phyloP scores from a whole-genome alignment of 2,113 vertebrate genomes.

The Carassius gibelio region DNA sequence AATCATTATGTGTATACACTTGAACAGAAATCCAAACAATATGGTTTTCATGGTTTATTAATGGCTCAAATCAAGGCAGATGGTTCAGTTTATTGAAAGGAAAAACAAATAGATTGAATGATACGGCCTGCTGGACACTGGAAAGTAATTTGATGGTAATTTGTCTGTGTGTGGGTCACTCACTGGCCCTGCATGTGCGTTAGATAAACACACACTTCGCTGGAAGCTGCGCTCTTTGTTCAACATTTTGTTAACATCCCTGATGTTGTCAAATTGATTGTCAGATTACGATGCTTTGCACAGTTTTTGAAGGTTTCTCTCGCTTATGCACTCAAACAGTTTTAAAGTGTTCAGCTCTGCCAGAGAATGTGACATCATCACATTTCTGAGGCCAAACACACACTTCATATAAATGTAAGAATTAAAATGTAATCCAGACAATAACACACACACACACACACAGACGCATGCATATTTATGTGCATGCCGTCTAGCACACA shows the following conservation, averaged over 20 bases:
- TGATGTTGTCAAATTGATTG: conserved; percentile 12
- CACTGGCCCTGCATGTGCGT: background rate
- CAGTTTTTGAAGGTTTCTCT: conserved; percentile 25
- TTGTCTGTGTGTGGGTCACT: background rate
- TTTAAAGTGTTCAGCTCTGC: conserved; percentile 17
- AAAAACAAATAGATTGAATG: conserved; percentile 12
- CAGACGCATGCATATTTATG: conserved; percentile 48
- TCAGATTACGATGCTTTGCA: background rate
- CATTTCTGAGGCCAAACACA: conserved; percentile 44
- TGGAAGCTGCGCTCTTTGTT: conserved; percentile 6
- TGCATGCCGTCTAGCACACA: conserved; percentile 39
- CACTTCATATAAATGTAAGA: conserved; percentile 47
- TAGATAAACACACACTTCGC: conserved; percentile 3
- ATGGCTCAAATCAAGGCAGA: background rate
- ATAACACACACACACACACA: conserved; percentile 46
- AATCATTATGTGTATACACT: background rate
- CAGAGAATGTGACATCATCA: conserved; percentile 50
- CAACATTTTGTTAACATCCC: conserved; percentile 6
- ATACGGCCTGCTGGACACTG: background rate
- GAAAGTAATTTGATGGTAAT: background rate
- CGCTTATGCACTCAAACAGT: conserved; percentile 32
- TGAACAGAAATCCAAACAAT: conserved; percentile 21
- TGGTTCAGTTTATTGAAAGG: conserved; percentile 4
- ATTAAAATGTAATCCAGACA: conserved; percentile 46
- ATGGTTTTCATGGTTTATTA: conserved; percentile 12